Percentiles rank a stretch among this genome's conserved stretches.
Conservation (phyloP, 2,888 invertebrate genomes). For the Junonia oenone region DNA sequence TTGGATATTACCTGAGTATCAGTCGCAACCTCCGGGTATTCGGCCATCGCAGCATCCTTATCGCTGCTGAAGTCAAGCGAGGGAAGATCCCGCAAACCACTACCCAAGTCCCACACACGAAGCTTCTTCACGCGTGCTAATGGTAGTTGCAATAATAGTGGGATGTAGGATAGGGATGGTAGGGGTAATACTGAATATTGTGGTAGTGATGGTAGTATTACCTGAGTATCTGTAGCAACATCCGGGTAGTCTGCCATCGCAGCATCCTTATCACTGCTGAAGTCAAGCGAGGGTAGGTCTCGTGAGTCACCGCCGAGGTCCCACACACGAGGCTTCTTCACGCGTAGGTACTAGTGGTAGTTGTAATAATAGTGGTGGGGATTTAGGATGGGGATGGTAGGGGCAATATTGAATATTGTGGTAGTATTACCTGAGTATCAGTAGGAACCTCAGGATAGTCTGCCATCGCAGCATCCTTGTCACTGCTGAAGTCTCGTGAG, state of each 20-base stretch:
- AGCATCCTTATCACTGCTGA: constrained; percentile 85
- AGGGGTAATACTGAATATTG: no score
- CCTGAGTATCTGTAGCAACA: constrained; percentile 82
- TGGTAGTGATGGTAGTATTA: constrained; percentile 40
- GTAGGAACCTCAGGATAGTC: no score
- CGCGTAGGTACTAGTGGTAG: constrained; percentile 74
- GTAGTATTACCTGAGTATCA: constrained; percentile 82
- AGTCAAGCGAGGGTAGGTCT: constrained; percentile 89
- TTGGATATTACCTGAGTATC: constrained; percentile 86
- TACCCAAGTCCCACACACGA: constrained; percentile 93
- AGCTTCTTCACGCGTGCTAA: constrained; percentile 93
- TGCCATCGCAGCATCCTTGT: constrained; percentile 81
- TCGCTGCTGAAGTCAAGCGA: constrained; percentile 90
- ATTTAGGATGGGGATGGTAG: no score
- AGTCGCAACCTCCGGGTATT: no score
- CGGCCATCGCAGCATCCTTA: constrained; percentile 80
- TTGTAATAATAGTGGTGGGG: not conserved
- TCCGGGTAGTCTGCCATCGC: constrained; percentile 57
- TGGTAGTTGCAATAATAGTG: no score
- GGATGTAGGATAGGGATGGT: no score
- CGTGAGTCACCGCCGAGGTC: constrained; percentile 89
- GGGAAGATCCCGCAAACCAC: constrained; percentile 86
- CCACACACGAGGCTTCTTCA: constrained; percentile 95
- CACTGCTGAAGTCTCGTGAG: constrained; percentile 88
- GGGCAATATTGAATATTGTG: no score